Evolutionary conservation across 2,888 invertebrate genomes (phyloP), one percentile per base, ranked within the genome.

Genomic region (Cheilosia soror): DNA sequence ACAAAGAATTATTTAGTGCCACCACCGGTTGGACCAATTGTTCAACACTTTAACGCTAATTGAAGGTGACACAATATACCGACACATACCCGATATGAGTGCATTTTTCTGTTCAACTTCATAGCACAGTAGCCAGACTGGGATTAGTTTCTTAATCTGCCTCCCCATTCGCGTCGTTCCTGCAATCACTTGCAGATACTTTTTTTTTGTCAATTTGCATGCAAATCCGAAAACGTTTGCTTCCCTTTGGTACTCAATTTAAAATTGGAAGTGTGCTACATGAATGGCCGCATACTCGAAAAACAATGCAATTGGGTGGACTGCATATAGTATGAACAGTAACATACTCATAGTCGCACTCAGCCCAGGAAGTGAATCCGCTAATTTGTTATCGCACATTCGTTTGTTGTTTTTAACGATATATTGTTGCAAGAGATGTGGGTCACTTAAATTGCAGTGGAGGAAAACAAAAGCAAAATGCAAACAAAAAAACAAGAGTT

Each of bases 281-380:
- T 65, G 78, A 73, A 75, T 60, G 75, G 63, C 25, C 62, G 42
- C 80, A 71, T 76, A 71, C 58, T 71, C 71, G 53, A 76, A 80
- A 84, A 80, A 71, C 80, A 84, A 84, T 79, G 65, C 40, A 84
- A 84, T 80, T 80, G 65, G 84, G 80, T 55, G 33, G 65, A 76
- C 65, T 84, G 80, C 75, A 55, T 66, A 66, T 25, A 13, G 27
- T 5, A 31, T 1, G 31, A 1, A 31, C 31, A 31, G 33, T 5
- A 20, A 20, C 20, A 20, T 20, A 20, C 51, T 76, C 7, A 27
- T 37, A 60, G 47, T 65, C 53, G 58, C 63, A 47, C 65, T 40
- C 55, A 31, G 75, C 71, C 75, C 84, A 80, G 84, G 84, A 84
- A 84, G 84, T 84, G 80, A 79, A 71, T 80, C 84, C 80, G 71